Conservation (phyloP, 2,797 vertebrate species). For the Lithobates pipiens region DNA sequence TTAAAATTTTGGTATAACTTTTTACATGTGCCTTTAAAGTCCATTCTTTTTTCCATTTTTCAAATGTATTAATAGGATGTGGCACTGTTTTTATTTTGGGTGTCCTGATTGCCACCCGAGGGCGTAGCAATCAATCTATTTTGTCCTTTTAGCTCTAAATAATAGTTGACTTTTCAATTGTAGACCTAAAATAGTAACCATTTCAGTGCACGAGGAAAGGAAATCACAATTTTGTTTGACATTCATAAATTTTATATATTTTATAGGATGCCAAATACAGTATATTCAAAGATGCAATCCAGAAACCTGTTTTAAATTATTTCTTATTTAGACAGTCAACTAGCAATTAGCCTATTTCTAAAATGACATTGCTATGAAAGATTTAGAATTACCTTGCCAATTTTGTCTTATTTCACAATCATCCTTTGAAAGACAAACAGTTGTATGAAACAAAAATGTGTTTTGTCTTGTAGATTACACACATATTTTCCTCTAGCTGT, state of each 20-base stretch:
- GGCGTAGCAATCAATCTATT: no score
- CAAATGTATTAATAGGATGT: no score
- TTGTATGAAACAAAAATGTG: conserved; percentile 8
- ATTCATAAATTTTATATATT: not conserved
- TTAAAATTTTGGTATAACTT: no score
- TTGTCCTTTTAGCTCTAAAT: no score
- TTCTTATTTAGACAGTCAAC: conserved; percentile 30
- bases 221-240: no score
- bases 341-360: conserved; percentile 45
- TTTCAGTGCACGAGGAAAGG: no score
- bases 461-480: conserved; percentile 9
- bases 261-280: not conserved
- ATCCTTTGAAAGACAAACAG: conserved; percentile 4
- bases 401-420: conserved; percentile 53
- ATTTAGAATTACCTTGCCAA: conserved; percentile 55
- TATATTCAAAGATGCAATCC: not conserved
- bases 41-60: no score
- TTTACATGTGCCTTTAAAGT: no score
- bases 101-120: no score
- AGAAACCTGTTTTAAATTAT: conserved; percentile 17
- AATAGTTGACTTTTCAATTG: no score
- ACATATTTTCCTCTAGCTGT: not conserved
- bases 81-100: no score
- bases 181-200: no score
- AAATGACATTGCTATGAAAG: conserved; percentile 20